Conservation (phyloP, 1,140 invertebrate genomes). For the Hycleus cichorii region DNA sequence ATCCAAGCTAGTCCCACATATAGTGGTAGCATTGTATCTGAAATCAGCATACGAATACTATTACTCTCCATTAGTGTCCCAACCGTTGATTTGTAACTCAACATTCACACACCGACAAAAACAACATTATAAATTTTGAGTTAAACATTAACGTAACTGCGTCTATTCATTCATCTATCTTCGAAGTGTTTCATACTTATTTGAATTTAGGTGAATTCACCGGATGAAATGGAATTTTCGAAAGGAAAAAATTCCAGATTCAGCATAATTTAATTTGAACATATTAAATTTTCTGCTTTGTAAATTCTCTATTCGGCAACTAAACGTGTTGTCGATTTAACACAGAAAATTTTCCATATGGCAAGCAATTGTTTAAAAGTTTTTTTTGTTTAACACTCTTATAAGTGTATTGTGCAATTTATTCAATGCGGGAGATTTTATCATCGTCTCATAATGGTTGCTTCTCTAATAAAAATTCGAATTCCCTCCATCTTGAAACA, state of each 20-base stretch:
- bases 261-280: no score
- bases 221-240: no score
- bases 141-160: slow-evolving; percentile 22
- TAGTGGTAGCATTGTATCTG: slow-evolving; percentile 30
- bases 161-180: no score
- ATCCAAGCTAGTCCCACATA: slow-evolving; percentile 22
- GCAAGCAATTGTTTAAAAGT: slow-evolving; percentile 9
- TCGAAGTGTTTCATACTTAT: no score
- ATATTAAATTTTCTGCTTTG: no score
- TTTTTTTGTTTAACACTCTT: slow-evolving; percentile 9
- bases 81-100: slow-evolving; percentile 34
- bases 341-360: slow-evolving; percentile 5
- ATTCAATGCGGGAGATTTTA: slow-evolving; percentile 5
- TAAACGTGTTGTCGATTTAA: background rate
- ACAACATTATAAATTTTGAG: slow-evolving; percentile 24
- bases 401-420: slow-evolving; percentile 10
- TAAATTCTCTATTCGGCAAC: background rate
- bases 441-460: background rate
- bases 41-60: slow-evolving; percentile 38
- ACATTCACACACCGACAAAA: slow-evolving; percentile 31
- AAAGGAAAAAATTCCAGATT: no score
- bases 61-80: slow-evolving; percentile 37
- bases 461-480: no score
- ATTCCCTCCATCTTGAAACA: no score
- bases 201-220: no score